Evolutionary conservation across 2,797 vertebrate species (phyloP).

Genomic region (Mormyrops boulengeri): DNA sequence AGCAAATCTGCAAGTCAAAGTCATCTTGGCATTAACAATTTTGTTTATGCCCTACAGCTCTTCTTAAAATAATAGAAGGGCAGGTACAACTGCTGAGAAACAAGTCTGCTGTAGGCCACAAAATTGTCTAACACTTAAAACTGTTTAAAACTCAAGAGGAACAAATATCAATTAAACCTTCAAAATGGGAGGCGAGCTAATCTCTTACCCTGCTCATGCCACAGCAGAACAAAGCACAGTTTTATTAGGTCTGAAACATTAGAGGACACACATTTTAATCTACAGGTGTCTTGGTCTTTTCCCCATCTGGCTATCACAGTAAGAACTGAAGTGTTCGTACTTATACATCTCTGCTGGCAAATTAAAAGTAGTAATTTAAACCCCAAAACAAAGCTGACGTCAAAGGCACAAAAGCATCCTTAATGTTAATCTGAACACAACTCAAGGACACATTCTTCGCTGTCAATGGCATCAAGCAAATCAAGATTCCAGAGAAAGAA

Average conservation of each 20-base stretch:
- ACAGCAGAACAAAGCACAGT: not conserved
- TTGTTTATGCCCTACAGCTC: not conserved
- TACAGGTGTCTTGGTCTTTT: not conserved
- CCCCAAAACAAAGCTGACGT: not conserved
- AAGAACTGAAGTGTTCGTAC: not conserved
- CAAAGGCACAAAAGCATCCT: not conserved
- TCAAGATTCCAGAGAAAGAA: not conserved
- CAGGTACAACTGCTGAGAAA: conserved; percentile 3
- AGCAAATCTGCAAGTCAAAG: not conserved
- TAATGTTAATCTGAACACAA: not conserved
- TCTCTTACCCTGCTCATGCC: not conserved
- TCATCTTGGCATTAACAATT: not conserved
- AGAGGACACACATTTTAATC: not conserved
- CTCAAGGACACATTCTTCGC: not conserved
- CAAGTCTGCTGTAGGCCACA: not conserved
- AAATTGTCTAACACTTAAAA: not conserved
- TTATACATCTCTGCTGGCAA: not conserved
- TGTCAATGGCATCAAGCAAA: not conserved
- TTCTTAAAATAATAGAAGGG: not conserved
- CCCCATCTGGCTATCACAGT: not conserved
- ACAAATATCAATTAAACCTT: not conserved
- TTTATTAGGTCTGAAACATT: not conserved
- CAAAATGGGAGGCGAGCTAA: not conserved
- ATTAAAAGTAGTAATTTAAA: not conserved
- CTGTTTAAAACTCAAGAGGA: not conserved